Base-by-base conservation (phyloP, 2,888 invertebrate species). In the Ophion costatus region DNA sequence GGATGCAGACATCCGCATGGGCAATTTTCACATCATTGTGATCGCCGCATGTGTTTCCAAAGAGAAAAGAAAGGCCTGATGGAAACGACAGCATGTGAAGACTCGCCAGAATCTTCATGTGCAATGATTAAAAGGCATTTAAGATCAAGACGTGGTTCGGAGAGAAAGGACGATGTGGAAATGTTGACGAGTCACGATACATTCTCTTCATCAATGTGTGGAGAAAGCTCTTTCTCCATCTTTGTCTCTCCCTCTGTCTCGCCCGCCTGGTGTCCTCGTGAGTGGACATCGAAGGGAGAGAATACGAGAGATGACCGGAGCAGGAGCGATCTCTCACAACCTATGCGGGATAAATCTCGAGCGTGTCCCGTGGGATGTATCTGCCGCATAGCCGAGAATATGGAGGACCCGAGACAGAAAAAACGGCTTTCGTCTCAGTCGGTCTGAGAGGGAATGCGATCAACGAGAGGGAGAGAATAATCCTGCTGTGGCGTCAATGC, bases 281-380 rank as follows among this genome's bases (percentile, higher is more conserved):
- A 79, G 51, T 63, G 84, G 66, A 78, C 73, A 82, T 20, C 38
- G 69, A 67, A 42, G 59, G 67, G 77, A 87, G 85, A 83, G 82
- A 87, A 84, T 81, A 83, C 67, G 85, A 86, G 85, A 86, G 82
- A 80, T 81, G 77, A 71, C 67, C 61, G 24, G 57, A 17, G 38
- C 51, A 9, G 59, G 22, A 22, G 22, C n/a, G 17, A 22, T 24
- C 45, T 45, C 45, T 51, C 56, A 61, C 67, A 73, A 76, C 69
- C 76, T 63, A 42, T 45, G 14, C 66, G 24, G 83, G 80, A 85
- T 83, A 85, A 85, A 85, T 85, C 83, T 78, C 45, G 74, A 83
- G 74, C 56, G 75, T 56, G 76, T 74, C 85, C 80, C 80, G 29
- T 51, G 85, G 77, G 83, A 79, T 75, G 14, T 45, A 24, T 63